Percentiles rank a stretch among this genome's conserved stretches.
Evolutionary conservation across 2,888 invertebrate species (phyloP).

Genomic region (Andrena fulva): DNA sequence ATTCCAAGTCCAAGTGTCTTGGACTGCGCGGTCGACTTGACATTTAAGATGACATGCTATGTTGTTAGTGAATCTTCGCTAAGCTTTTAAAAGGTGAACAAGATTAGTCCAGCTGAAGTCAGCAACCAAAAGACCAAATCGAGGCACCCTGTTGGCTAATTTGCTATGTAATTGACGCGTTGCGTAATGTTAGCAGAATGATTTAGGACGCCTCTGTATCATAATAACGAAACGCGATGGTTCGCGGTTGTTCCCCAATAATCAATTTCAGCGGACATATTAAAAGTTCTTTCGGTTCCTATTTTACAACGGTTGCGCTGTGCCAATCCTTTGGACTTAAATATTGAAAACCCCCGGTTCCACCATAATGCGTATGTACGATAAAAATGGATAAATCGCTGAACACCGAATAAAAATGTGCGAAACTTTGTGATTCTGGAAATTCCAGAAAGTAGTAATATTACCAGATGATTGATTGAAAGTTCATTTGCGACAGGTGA

Average conservation of each 20-base stretch:
- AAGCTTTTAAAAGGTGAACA: slow-evolving; percentile 69
- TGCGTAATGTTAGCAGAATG: not conserved
- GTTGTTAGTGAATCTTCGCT: slow-evolving; percentile 45
- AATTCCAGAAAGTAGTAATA: not conserved
- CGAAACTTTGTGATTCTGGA: not conserved
- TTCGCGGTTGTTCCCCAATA: not conserved
- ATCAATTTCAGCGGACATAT: not conserved
- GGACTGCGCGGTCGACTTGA: slow-evolving; percentile 51
- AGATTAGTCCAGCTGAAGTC: slow-evolving; percentile 44
- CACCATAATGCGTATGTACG: not conserved
- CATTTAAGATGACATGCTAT: slow-evolving; percentile 60
- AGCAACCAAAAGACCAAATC: slow-evolving; percentile 7
- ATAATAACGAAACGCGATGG: not conserved
- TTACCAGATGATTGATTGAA: slow-evolving; percentile 3
- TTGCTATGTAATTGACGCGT: not conserved
- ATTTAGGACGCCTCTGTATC: not conserved
- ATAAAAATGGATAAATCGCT: not conserved
- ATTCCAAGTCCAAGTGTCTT: slow-evolving; percentile 13
- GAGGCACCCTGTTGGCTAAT: slow-evolving; percentile 18
- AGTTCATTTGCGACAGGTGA: slow-evolving; percentile 80
- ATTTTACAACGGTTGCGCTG: not conserved
- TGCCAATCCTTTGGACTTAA: not conserved
- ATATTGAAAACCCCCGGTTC: not conserved
- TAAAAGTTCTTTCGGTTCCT: not conserved
- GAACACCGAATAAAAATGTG: not conserved